A percentile compares a stretch with the other conserved stretches of the same genome.
Evolutionary conservation across 2,888 invertebrate genomes (phyloP).

Genomic region (Ennomos fuscantarius): DNA sequence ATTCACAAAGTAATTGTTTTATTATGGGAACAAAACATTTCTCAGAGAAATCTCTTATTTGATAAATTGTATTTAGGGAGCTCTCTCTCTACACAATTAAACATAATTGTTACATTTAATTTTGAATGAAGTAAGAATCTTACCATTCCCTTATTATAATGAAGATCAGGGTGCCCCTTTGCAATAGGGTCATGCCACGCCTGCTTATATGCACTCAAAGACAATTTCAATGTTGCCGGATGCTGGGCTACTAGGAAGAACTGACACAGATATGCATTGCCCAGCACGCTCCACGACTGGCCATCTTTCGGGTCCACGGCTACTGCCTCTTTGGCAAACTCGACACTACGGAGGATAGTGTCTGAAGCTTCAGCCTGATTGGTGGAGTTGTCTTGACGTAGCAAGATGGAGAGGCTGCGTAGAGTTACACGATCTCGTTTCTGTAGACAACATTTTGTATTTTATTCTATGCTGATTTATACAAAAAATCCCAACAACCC

Average conservation of each 20-base stretch:
- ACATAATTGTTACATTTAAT: too few species aligned
- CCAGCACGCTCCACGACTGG: constrained; percentile 92
- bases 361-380: constrained; percentile 82
- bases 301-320: constrained; percentile 91
- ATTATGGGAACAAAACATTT: too few species aligned
- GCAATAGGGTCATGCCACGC: constrained; percentile 90
- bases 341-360: constrained; percentile 89
- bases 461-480: neutral
- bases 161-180: constrained; percentile 90
- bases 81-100: too few species aligned
- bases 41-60: too few species aligned
- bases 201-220: constrained; percentile 92
- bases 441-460: constrained; percentile 63
- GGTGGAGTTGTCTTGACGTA: constrained; percentile 86
- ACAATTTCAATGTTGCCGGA: constrained; percentile 88
- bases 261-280: constrained; percentile 93
- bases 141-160: constrained; percentile 94
- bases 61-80: too few species aligned
- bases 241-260: constrained; percentile 92
- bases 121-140: too few species aligned
- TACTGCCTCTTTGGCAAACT: constrained; percentile 93
- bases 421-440: constrained; percentile 90
- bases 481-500: neutral
- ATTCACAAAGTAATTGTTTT: too few species aligned
- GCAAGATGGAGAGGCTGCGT: constrained; percentile 92